Evolutionary conservation across 2,113 vertebrate genomes (phyloP).

Genomic region (Astur gentilis): DNA sequence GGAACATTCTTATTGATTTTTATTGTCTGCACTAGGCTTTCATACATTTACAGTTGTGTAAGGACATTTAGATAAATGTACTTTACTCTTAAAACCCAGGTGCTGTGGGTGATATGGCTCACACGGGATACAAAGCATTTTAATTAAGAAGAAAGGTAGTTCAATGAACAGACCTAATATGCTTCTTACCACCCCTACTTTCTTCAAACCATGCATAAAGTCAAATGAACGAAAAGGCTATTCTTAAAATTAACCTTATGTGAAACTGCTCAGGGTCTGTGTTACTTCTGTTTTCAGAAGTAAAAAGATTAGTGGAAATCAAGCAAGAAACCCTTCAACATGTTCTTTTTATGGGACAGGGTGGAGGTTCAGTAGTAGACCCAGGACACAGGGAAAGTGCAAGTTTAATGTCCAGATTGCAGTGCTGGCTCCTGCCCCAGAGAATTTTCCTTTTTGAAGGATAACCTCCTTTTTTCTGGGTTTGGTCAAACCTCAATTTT

Average conservation of each 20-base stretch:
- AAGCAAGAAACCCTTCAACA: not conserved
- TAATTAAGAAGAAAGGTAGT: not conserved
- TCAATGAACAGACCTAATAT: not conserved
- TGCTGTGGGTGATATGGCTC: not conserved
- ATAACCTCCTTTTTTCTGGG: not conserved
- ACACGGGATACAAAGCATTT: not conserved
- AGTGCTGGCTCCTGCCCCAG: not conserved
- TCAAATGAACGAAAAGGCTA: not conserved
- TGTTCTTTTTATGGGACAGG: not conserved
- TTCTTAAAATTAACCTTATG: not conserved
- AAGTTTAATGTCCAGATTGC: not conserved
- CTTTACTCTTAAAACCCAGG: not conserved
- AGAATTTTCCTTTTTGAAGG: not conserved
- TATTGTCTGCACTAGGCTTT: not conserved
- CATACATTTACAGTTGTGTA: not conserved
- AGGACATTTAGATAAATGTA: not conserved
- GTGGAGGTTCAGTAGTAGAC: not conserved
- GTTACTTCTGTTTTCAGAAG: not conserved
- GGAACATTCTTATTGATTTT: not conserved
- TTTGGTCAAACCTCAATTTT: not conserved
- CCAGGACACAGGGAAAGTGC: not conserved
- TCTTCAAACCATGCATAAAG: not conserved
- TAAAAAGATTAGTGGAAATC: not conserved
- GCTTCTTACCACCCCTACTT: not conserved
- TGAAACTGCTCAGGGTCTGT: not conserved